These are phyloP conservation scores for Euclidia mi DNA, from an alignment of 2,888 invertebrate species.

Conservation along the genomic window DNA sequence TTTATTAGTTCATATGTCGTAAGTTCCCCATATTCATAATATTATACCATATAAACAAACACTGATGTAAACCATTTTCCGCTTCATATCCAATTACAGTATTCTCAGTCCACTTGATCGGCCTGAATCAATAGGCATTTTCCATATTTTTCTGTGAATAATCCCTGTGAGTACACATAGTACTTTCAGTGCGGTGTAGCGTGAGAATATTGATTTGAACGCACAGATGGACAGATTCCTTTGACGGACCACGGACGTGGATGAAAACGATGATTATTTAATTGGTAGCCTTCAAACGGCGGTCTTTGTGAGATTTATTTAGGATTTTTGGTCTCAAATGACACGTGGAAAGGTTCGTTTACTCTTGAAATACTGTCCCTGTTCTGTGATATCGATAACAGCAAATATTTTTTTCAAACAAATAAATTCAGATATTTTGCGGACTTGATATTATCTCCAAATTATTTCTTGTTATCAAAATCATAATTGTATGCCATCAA, in stretches of 20 bases:
- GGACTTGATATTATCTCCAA: no score
- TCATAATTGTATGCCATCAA: no score
- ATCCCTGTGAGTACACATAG: constrained; percentile 11
- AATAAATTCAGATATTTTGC: no score
- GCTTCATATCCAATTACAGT: constrained; percentile 31
- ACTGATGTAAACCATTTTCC: constrained; percentile 22
- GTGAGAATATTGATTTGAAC: constrained; percentile 39
- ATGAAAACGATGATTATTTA: constrained; percentile 34
- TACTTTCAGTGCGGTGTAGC: constrained; percentile 34
- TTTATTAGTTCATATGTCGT: no score
- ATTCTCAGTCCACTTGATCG: constrained; percentile 32
- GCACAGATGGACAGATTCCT: constrained; percentile 34
- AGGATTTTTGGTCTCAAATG: no score
- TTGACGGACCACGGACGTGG: constrained; percentile 30
- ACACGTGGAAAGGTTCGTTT: no score
- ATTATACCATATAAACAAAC: background rate
- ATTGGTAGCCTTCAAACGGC: constrained; percentile 10
- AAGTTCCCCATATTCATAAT: no score
- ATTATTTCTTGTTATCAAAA: no score
- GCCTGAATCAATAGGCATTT: constrained; percentile 17
- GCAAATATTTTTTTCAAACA: no score
- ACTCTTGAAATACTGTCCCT: no score
- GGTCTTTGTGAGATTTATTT: no score
- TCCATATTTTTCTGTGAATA: constrained; percentile 34
- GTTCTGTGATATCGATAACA: no score